These are phyloP conservation scores for Diachasma alloeum DNA, from an alignment of 1,140 invertebrate genomes.

Conservation along the genomic window DNA sequence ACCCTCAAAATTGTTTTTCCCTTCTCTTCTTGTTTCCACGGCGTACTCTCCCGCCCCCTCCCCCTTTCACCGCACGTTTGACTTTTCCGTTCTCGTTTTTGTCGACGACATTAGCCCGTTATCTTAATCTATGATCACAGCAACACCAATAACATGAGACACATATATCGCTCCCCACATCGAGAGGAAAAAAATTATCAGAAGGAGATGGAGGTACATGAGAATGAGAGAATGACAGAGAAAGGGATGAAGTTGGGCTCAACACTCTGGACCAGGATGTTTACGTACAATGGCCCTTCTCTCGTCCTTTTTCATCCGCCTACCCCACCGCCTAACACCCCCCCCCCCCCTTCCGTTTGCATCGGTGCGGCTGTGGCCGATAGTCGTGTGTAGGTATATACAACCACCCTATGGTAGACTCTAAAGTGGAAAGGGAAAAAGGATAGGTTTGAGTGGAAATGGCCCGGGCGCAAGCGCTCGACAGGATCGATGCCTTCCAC, in stretches of 20 bases:
- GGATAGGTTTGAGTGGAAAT: conserved; percentile 15
- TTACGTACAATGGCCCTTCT: not conserved
- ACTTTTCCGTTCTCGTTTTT: conserved; percentile 26
- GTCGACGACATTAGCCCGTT: conserved; percentile 28
- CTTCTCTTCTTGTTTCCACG: not conserved
- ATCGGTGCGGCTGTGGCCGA: conserved; percentile 3
- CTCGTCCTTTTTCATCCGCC: not conserved
- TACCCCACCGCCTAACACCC: too few species aligned
- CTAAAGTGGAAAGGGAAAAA: conserved; percentile 10
- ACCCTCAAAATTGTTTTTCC: not conserved
- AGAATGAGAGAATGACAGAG: not conserved
- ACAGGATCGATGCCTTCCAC: conserved; percentile 20
- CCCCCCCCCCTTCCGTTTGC: not conserved
- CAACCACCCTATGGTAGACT: not conserved
- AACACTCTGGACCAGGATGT: conserved; percentile 6
- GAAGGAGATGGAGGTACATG: not conserved
- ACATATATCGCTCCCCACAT: conserved; percentile 15
- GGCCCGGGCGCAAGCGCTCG: conserved; percentile 21
- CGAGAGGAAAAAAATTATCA: not conserved
- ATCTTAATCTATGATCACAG: conserved; percentile 31
- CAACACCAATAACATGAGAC: conserved; percentile 30
- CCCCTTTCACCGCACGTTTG: not conserved
- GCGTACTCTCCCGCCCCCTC: not conserved
- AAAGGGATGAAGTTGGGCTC: not conserved
- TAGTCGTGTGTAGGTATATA: conserved; percentile 11